A percentile compares a stretch with the other conserved stretches of the same genome.
Evolutionary conservation across 2,888 invertebrate genomes (phyloP).

Genomic region (Hymenopus coronatus): DNA sequence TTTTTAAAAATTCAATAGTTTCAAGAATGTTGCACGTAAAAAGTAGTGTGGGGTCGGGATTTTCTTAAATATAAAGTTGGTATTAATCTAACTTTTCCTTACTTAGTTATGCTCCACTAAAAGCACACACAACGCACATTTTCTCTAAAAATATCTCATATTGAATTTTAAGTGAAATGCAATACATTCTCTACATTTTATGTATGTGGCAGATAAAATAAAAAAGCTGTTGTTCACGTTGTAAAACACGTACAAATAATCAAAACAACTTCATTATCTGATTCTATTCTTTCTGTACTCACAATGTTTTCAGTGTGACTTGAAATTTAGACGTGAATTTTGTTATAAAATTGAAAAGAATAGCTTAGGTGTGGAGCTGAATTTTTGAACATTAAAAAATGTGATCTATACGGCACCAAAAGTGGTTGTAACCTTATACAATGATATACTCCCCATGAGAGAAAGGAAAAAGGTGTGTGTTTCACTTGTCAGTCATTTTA

Average conservation of each 20-base stretch:
- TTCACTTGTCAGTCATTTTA: background rate
- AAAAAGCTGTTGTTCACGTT: no score
- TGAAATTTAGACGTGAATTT: background rate
- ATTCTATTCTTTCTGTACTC: background rate
- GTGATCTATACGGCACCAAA: background rate
- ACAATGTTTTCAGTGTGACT: background rate
- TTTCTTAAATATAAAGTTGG: background rate
- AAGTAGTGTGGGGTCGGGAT: background rate
- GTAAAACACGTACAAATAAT: no score
- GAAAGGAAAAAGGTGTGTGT: background rate
- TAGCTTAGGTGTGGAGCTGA: background rate
- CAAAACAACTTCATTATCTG: background rate
- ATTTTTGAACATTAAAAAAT: background rate
- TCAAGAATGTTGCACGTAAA: no score
- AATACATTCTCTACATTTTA: no score
- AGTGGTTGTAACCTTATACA: background rate
- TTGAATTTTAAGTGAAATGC: no score
- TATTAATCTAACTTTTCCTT: no score
- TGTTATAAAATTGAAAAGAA: background rate
- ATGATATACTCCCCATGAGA: background rate
- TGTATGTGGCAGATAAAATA: no score
- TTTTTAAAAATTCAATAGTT: no score
- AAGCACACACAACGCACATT: no score
- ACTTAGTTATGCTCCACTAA: no score
- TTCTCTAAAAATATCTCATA: no score